phyloP scores from a whole-genome alignment of 1,140 invertebrate species.

The Drosophila tropicalis region DNA sequence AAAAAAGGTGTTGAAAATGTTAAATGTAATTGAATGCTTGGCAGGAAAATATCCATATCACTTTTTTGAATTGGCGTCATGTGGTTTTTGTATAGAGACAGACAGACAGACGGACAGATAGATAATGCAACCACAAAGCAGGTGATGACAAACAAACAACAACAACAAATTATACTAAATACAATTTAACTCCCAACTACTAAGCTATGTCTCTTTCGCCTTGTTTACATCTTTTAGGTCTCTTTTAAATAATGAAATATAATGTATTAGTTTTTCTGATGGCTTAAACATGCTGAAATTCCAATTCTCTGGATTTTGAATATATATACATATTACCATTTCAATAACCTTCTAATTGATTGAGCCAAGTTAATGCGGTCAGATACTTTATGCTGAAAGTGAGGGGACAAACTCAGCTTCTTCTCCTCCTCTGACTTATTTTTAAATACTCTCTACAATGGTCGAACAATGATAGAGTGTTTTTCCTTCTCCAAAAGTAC shows the following conservation, averaged over 20 bases:
- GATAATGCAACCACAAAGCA: slow-evolving; percentile 24
- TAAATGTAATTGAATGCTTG: slow-evolving; percentile 44
- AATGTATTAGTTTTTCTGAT: too few species aligned
- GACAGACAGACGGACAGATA: slow-evolving; percentile 23
- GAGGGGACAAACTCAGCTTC: too few species aligned
- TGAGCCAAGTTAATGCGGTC: too few species aligned
- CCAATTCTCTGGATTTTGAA: too few species aligned
- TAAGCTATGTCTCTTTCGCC: neutral
- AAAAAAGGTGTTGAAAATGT: slow-evolving; percentile 33
- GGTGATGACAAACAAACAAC: neutral
- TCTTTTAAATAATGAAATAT: neutral
- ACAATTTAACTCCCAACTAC: neutral
- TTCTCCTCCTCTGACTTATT: too few species aligned
- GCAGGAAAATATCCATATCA: slow-evolving; percentile 40
- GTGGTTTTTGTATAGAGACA: slow-evolving; percentile 33
- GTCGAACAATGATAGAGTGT: too few species aligned
- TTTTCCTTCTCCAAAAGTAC: too few species aligned
- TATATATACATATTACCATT: too few species aligned
- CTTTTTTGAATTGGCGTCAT: slow-evolving; percentile 19
- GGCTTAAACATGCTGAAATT: too few species aligned
- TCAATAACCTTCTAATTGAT: too few species aligned
- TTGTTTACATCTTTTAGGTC: neutral
- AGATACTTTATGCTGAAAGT: too few species aligned
- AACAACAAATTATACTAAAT: neutral
- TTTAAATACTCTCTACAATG: too few species aligned